Evolutionary conservation across 2,113 vertebrate species (phyloP).

Genomic region (Takifugu bimaculatus): DNA sequence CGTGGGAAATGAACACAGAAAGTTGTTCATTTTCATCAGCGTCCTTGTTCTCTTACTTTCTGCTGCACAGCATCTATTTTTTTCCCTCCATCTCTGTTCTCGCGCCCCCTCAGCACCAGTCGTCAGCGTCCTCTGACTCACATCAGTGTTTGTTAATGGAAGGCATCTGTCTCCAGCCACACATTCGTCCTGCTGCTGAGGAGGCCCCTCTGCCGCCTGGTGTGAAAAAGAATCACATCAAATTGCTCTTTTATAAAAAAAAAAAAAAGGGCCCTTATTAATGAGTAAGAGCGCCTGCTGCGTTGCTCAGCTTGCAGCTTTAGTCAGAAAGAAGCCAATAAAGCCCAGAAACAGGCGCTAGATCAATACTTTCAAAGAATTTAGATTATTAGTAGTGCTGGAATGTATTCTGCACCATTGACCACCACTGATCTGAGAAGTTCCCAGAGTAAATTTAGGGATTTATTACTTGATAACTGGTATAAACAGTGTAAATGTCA

Average conservation of each 20-base stretch:
- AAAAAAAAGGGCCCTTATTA: neutral
- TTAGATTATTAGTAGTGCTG: no score
- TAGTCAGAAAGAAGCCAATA: neutral
- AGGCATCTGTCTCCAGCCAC: constrained; percentile 3
- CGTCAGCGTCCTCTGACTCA: constrained; percentile 26
- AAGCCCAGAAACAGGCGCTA: neutral
- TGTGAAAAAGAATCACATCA: neutral
- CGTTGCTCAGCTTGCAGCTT: neutral
- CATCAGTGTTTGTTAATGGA: constrained; percentile 12
- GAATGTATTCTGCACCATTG: no score
- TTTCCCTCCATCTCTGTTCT: neutral
- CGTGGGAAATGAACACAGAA: neutral
- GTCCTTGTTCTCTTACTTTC: neutral
- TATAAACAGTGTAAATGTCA: no score
- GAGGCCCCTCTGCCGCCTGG: neutral
- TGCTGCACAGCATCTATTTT: neutral
- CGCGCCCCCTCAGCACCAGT: neutral
- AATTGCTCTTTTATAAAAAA: neutral
- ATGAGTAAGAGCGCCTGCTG: constrained; percentile 3
- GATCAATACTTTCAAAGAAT: neutral
- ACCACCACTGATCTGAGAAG: no score
- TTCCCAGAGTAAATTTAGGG: no score
- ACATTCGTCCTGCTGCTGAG: neutral
- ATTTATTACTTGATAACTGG: no score
- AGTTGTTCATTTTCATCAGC: neutral